phyloP scores from a whole-genome alignment of 2,797 vertebrate species.

The Spinus olivaceus region DNA sequence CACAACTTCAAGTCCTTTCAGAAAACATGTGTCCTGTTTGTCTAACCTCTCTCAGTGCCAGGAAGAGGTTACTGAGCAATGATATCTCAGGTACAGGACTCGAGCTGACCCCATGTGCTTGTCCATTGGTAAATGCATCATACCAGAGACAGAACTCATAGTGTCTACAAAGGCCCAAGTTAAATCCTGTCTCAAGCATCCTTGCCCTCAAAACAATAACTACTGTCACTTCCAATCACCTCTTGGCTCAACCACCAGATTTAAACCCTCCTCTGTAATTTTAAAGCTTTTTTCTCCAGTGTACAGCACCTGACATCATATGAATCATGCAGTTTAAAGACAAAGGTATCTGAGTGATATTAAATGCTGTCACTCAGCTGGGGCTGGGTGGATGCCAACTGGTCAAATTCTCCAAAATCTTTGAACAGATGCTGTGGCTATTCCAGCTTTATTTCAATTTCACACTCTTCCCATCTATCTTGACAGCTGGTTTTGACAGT shows the following conservation, averaged over 20 bases:
- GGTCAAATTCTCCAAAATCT: conserved; percentile 50
- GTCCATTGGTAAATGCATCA: background rate
- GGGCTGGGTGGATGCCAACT: background rate
- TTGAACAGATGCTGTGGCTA: conserved; percentile 47
- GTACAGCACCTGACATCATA: background rate
- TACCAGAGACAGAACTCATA: background rate
- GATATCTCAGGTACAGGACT: background rate
- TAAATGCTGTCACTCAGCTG: conserved; percentile 49
- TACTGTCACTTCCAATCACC: background rate
- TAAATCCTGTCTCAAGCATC: background rate
- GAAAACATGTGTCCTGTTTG: background rate
- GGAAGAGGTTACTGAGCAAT: background rate
- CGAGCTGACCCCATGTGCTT: background rate
- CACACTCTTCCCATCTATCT: conserved; percentile 24
- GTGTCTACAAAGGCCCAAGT: background rate
- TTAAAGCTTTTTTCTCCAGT: conserved; percentile 30
- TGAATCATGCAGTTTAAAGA: background rate
- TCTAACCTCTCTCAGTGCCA: background rate
- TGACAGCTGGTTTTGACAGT: conserved; percentile 67
- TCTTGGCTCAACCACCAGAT: background rate
- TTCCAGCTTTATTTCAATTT: conserved; percentile 65
- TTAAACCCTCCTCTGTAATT: conserved; percentile 35
- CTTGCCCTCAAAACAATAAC: background rate
- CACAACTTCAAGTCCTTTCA: background rate
- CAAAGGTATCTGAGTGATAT: conserved; percentile 39